phyloP scores from a whole-genome alignment of 2,888 invertebrate species.

The Trichopria drosophilae region DNA sequence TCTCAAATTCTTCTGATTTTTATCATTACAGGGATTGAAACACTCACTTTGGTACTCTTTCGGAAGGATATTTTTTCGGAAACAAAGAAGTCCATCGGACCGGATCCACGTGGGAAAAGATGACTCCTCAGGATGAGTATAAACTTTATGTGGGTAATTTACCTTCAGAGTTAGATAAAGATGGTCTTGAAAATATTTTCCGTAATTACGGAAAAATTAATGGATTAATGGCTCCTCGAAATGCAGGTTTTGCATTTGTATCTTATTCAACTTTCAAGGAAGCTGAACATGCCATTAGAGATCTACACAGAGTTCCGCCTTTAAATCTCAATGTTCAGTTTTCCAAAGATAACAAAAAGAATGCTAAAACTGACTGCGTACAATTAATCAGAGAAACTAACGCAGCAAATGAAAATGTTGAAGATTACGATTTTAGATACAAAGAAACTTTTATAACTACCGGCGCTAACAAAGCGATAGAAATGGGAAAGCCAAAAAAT shows the following conservation, averaged over 20 bases:
- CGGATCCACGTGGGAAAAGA: no score
- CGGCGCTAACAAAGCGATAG: constrained; percentile 5
- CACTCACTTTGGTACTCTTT: no score
- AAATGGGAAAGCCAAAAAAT: constrained; percentile 17
- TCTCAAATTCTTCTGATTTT: no score
- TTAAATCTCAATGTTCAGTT: constrained; percentile 43
- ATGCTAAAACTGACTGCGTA: no score
- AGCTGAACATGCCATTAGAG: constrained; percentile 47
- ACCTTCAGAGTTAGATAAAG: constrained; percentile 43
- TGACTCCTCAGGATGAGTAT: no score
- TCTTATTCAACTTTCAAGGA: constrained; percentile 42
- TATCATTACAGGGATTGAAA: no score
- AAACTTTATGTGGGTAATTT: constrained; percentile 43
- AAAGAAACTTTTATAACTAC: constrained; percentile 11
- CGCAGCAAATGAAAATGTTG: constrained; percentile 11
- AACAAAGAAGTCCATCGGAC: no score
- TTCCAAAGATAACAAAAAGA: constrained; percentile 33
- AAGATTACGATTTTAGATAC: constrained; percentile 29
- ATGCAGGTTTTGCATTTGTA: constrained; percentile 43
- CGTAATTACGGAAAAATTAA: constrained; percentile 38
- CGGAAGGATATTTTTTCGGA: no score
- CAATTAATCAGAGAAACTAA: no score
- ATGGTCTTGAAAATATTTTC: constrained; percentile 42
- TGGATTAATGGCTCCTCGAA: constrained; percentile 30
- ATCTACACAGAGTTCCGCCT: constrained; percentile 43